These are phyloP conservation scores for Zaprionus bogoriensis DNA, from an alignment of 2,888 invertebrate genomes.

Conservation along the genomic window DNA sequence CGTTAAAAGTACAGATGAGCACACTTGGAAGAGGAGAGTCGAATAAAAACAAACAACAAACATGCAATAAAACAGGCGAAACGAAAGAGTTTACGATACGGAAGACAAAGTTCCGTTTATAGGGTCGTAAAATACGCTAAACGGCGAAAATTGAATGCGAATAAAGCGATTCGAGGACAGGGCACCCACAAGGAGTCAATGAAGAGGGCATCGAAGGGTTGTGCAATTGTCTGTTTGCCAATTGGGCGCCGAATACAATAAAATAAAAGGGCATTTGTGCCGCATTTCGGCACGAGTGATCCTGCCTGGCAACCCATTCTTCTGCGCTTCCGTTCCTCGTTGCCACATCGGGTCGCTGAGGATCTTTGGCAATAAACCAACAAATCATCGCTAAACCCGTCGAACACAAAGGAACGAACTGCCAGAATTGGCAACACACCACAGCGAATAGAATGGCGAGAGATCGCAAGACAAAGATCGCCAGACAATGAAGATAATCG, in stretches of 20 bases:
- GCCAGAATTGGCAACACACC: constrained; percentile 72
- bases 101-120: constrained; percentile 29
- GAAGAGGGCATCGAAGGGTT: constrained; percentile 39
- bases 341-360: constrained; percentile 19
- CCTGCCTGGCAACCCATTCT: constrained; percentile 8
- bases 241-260: constrained; percentile 30
- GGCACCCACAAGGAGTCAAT: constrained; percentile 63
- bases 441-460: constrained; percentile 40
- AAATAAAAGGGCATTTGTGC: constrained; percentile 41
- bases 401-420: constrained; percentile 30
- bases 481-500: constrained; percentile 60
- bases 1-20: constrained; percentile 50
- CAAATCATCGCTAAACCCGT: constrained; percentile 68
- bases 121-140: constrained; percentile 46
- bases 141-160: constrained; percentile 36
- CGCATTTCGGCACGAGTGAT: constrained; percentile 53
- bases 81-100: constrained; percentile 50
- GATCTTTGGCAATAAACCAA: constrained; percentile 68
- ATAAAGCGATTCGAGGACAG: not conserved
- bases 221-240: constrained; percentile 37
- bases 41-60: constrained; percentile 31
- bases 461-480: constrained; percentile 26
- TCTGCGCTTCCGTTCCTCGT: not conserved
- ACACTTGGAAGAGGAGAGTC: constrained; percentile 2
- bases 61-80: constrained; percentile 29